A percentile compares a stretch with the other conserved stretches of the same genome.
phyloP scores from a whole-genome alignment of 1,140 invertebrate genomes.

The Hypothenemus hampei region DNA sequence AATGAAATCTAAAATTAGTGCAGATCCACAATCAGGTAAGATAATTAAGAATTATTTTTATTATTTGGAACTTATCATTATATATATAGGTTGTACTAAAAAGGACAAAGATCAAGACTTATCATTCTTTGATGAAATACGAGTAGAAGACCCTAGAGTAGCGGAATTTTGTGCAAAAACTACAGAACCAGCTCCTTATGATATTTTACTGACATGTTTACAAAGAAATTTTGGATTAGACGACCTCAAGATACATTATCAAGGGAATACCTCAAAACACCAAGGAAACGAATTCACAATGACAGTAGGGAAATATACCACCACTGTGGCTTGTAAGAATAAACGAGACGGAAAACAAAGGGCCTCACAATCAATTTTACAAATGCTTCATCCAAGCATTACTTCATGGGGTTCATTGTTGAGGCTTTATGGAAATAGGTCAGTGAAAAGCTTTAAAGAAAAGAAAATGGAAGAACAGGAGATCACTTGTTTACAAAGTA shows the following conservation, averaged over 20 bases:
- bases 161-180: constrained; percentile 91
- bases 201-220: constrained; percentile 86
- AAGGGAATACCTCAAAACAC: constrained; percentile 77
- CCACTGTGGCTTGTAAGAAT: constrained; percentile 87
- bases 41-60: not conserved
- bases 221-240: constrained; percentile 89
- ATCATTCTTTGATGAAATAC: constrained; percentile 89
- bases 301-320: constrained; percentile 88
- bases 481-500: constrained; percentile 86
- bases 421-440: constrained; percentile 87
- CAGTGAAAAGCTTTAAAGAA: constrained; percentile 88
- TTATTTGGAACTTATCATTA: not conserved
- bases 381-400: constrained; percentile 85
- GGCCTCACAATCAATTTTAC: constrained; percentile 91
- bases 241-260: constrained; percentile 81
- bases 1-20: constrained; percentile 73
- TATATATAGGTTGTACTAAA: constrained; percentile 39
- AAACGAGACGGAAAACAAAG: constrained; percentile 97
- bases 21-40: constrained; percentile 51
- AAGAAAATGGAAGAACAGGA: constrained; percentile 93
- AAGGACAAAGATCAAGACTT: constrained; percentile 56
- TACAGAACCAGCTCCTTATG: constrained; percentile 91
- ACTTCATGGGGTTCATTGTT: constrained; percentile 92
- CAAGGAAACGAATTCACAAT: constrained; percentile 93
- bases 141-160: constrained; percentile 88